phyloP scores from a whole-genome alignment of 2,888 invertebrate species.

The Stenotaenia linearis region DNA sequence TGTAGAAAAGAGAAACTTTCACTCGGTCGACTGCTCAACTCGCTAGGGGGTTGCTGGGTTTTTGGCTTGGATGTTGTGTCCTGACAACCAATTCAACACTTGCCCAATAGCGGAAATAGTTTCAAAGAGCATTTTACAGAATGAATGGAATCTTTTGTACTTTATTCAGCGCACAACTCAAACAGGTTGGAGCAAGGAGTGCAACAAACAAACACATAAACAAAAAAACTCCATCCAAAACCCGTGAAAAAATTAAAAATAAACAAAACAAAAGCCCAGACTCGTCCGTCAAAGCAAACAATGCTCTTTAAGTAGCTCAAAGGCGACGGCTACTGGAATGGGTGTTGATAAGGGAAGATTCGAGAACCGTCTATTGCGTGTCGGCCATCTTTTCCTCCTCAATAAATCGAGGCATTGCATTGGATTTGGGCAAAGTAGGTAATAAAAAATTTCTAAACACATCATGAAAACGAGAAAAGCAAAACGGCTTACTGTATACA shows the following conservation, averaged over 20 bases:
- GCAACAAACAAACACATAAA: neutral
- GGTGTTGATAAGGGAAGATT: neutral
- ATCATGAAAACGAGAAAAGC: neutral
- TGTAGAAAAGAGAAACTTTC: neutral
- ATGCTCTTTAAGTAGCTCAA: neutral
- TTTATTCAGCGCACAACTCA: neutral
- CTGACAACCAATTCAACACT: neutral
- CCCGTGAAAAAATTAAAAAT: neutral
- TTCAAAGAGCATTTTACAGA: neutral
- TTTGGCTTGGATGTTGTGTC: neutral
- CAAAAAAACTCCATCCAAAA: too few species aligned
- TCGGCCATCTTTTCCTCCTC: neutral
- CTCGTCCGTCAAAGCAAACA: neutral
- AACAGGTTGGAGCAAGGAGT: neutral
- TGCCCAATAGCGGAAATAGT: neutral
- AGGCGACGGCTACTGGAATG: neutral
- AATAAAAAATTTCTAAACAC: neutral
- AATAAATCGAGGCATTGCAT: neutral
- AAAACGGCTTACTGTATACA: neutral
- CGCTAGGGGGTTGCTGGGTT: neutral
- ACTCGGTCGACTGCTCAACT: neutral
- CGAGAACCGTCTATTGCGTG: neutral
- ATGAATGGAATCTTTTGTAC: neutral
- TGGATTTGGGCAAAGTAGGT: neutral
- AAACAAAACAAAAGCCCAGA: neutral